phyloP scores from a whole-genome alignment of 2,888 invertebrate species.

The Acholoe squamosa region DNA sequence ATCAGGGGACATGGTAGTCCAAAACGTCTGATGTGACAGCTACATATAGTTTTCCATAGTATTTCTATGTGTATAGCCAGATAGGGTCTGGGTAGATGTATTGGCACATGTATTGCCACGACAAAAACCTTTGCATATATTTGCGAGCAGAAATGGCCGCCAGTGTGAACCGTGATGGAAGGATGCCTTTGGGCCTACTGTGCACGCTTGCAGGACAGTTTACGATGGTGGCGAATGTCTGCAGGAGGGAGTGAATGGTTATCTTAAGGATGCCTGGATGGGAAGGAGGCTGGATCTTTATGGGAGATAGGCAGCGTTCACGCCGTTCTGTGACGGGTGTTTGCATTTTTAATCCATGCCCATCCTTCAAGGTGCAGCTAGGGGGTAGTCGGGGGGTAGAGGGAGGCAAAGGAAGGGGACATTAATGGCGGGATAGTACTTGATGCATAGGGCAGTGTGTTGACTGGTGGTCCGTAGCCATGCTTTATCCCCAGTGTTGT shows the following conservation, averaged over 20 bases:
- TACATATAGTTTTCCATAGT: too few species aligned
- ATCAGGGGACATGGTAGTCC: too few species aligned
- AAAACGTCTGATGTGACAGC: too few species aligned
- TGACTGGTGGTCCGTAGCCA: background rate
- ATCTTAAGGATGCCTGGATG: too few species aligned
- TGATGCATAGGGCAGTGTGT: background rate
- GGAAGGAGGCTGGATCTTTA: background rate
- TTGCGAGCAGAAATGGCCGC: background rate
- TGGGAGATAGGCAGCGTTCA: background rate
- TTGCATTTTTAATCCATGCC: conserved; percentile 7
- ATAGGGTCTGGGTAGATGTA: too few species aligned
- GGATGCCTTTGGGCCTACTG: background rate
- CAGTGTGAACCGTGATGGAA: background rate
- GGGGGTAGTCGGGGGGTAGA: background rate
- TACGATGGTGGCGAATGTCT: too few species aligned
- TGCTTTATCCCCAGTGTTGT: background rate
- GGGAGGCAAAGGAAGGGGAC: background rate
- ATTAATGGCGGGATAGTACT: background rate
- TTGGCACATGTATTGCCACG: too few species aligned
- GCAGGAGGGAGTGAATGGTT: too few species aligned
- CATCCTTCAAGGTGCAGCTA: background rate
- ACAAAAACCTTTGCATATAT: too few species aligned
- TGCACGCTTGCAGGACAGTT: background rate
- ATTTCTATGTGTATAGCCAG: too few species aligned
- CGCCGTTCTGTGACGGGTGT: background rate